Base-by-base conservation (phyloP, 2,797 vertebrate genomes). In the Cyclopterus lumpus region DNA sequence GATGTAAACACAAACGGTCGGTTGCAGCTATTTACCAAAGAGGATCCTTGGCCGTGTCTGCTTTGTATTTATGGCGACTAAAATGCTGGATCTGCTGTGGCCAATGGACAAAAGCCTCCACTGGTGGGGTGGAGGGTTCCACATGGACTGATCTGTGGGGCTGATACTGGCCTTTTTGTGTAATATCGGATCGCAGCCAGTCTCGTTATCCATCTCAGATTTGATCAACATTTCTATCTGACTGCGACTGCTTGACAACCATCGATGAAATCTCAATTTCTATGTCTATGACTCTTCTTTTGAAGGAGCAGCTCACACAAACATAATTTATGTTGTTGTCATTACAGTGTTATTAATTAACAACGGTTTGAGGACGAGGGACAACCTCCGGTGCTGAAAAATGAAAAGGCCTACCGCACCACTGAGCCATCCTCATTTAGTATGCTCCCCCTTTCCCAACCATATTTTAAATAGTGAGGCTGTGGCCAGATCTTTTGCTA, bases 1-100 rank as follows among this genome's bases (percentile, higher is more conserved):
- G 79, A 90, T 90, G 90, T 91, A 81, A 91, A 91, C 88, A 90
- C 82, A 77, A 84, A 84, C 48, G 81, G 71, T 71, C 48, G 85
- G 86, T 86, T 84, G 57, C 84, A 84, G 80, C 86, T 73, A 86
- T 89, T 90, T 85, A 83, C 80, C 76, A 78, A 60, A 82, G 65
- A 87, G 70, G 58, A 81, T 70, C 67, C 85, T 73, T 79, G 86
- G 87, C 77, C 11, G 38, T 24, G 72, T 75, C 74, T 53, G 72
- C 82, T 87, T 88, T 90, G 84, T 86, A 49, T 84, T 76, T 74
- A 87, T 84, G 86, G 79, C 11, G 38, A 80, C 75, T 83, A 70
- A 82, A 83, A 82, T 38, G 78, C 70, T 59, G 77, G 71, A 83
- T 80, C 66, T 42, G 65, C 59, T 74, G 59, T 51, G 79, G 87